Percentiles rank a stretch among this genome's conserved stretches.
phyloP scores from a whole-genome alignment of 2,797 vertebrate genomes.

The Psittacula derbiana region DNA sequence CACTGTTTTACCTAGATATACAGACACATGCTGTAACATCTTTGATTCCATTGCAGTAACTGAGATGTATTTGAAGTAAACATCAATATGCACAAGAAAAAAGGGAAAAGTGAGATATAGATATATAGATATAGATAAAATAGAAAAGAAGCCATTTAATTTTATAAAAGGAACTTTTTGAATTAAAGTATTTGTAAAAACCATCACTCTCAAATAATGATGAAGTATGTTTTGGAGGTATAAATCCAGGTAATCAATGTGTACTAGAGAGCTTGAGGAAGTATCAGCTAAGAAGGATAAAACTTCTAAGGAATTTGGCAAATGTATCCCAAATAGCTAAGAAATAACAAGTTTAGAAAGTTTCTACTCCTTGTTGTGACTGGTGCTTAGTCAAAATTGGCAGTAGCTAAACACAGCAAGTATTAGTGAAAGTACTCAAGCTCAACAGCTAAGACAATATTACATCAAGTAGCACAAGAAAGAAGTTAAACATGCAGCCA shows the following conservation, averaged over 20 bases:
- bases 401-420: background rate
- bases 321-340: background rate
- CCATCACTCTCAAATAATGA: background rate
- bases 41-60: background rate
- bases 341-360: background rate
- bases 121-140: background rate
- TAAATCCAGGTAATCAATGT: background rate
- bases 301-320: background rate
- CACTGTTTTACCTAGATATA: background rate
- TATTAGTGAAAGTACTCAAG: background rate
- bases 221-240: background rate
- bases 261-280: background rate
- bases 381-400: background rate
- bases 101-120: background rate
- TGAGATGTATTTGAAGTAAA: background rate
- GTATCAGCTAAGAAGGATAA: background rate
- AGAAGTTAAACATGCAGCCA: constrained; percentile 18
- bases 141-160: background rate
- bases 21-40: background rate
- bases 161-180: background rate
- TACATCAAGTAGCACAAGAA: background rate
- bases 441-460: constrained; percentile 30
- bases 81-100: background rate
- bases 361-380: background rate
- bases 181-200: background rate